Base-by-base conservation (phyloP, 2,113 vertebrate species). In the Pogonocichla stellata region DNA sequence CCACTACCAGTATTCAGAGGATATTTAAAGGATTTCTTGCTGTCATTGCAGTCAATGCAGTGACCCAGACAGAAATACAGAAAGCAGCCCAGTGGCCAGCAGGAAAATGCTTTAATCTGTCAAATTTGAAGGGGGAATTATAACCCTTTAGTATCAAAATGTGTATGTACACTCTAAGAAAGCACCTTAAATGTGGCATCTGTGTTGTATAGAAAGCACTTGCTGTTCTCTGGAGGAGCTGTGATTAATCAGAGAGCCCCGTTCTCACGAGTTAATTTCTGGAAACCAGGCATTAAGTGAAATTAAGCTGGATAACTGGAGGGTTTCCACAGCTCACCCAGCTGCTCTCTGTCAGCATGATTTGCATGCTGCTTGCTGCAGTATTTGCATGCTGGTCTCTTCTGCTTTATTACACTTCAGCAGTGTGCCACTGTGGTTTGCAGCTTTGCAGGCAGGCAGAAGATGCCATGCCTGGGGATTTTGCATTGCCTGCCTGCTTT, bases 251-350 rank as follows among this genome's bases (percentile, higher is more conserved):
- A 45, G 36, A 16, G 18, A 65, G 36, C n/a, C 38, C 40, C 26
- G 7, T 69, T 87, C 54, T 91, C 29, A 6, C 12, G 23, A 93
- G 80, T 36, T 84, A 10, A 65, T 86, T 89, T 80, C 67, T 72
- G 74, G 74, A 93, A 96, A 81, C n/a, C 6, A 88, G 47, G 51
- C 86, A 75, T 95, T 83, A 93, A 92, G 56, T 86, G 88, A 95
- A 96, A 94, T 84, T 72, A 92, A 90, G 60, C 56, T n/a, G 73
- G 90, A 40, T 66, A 75, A 89, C 86, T 57, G 62, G 71, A 92
- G 69, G 65, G 31, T 82, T 94, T 84, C 73, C 58, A 38, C 0
- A 2, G 70, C 73, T 84, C 2, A 10, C 70, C 29, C 85, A 90
- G 95, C 88, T 89, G 80, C 54, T 88, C 40, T 67, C 85, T 66